phyloP scores from a whole-genome alignment of 1,140 invertebrate genomes.

The Drosophila orena region DNA sequence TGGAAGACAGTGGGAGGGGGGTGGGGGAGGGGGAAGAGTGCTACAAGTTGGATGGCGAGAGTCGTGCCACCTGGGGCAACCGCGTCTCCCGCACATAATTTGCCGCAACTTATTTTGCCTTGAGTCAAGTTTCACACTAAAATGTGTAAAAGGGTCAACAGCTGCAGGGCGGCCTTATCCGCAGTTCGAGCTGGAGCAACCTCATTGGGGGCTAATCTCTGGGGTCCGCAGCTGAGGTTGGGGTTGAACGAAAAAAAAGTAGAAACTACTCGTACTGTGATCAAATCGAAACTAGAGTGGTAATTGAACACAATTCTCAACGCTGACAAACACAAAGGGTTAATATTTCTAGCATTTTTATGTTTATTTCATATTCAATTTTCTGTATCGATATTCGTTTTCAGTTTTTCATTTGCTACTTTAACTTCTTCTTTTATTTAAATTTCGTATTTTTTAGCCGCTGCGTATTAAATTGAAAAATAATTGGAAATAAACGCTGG shows the following conservation, averaged over 20 bases:
- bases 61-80: slow-evolving; percentile 20
- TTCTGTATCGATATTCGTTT: slow-evolving; percentile 75
- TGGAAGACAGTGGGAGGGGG: slow-evolving; percentile 1
- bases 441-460: slow-evolving; percentile 40
- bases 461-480: slow-evolving; percentile 46
- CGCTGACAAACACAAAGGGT: slow-evolving; percentile 48
- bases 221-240: slow-evolving; percentile 28
- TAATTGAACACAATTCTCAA: slow-evolving; percentile 39
- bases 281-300: slow-evolving; percentile 9
- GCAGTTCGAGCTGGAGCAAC: slow-evolving; percentile 21
- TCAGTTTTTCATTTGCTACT: slow-evolving; percentile 54
- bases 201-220: slow-evolving; percentile 62
- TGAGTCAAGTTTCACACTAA: slow-evolving; percentile 75
- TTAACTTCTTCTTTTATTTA: slow-evolving; percentile 53
- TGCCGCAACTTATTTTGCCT: slow-evolving; percentile 68
- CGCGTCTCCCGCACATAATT: slow-evolving; percentile 64
- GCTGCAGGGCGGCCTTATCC: slow-evolving; percentile 20
- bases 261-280: neutral
- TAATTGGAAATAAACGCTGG: slow-evolving; percentile 25
- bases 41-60: neutral
- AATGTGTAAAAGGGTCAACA: slow-evolving; percentile 73
- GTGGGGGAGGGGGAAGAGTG: neutral
- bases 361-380: slow-evolving; percentile 78
- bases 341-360: slow-evolving; percentile 77
- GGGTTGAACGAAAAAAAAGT: neutral